A percentile compares a stretch with the other conserved stretches of the same genome.
Conservation (phyloP, 2,113 vertebrate species). For the Myodes glareolus region DNA sequence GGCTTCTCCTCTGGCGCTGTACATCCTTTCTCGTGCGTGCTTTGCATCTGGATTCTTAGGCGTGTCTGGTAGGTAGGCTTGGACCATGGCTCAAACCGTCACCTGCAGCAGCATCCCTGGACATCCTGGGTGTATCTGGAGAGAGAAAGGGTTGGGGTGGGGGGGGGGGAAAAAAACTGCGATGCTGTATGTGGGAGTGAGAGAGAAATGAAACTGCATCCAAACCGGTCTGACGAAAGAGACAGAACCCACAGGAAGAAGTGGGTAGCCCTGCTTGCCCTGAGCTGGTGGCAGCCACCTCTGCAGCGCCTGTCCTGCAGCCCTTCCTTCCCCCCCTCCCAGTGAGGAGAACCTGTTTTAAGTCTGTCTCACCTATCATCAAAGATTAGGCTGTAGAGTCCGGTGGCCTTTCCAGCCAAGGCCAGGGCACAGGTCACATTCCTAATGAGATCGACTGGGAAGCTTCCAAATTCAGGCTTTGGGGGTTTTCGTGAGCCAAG, state of each 20-base stretch:
- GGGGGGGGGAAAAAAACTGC: not conserved
- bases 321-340: not conserved
- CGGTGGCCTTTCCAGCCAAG: not conserved
- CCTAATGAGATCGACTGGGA: not conserved
- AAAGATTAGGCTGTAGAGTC: not conserved
- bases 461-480: rapidly evolving
- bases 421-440: not conserved
- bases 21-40: not conserved
- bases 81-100: not conserved
- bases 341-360: rapidly evolving
- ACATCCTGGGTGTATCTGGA: not conserved
- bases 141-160: not conserved
- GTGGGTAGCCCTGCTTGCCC: not conserved
- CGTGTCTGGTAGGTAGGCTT: not conserved
- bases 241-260: not conserved
- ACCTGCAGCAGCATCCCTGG: not conserved
- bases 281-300: not conserved
- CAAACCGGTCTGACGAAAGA: not conserved
- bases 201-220: not conserved
- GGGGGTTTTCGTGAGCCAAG: not conserved
- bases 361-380: too few species aligned
- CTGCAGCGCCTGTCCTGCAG: not conserved
- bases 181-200: not conserved
- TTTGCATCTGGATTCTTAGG: not conserved
- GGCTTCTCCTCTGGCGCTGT: not conserved